Evolutionary conservation across 2,113 vertebrate genomes (phyloP), one percentile per base, ranked within the genome.

Genomic region (Psilopogon haemacephalus): DNA sequence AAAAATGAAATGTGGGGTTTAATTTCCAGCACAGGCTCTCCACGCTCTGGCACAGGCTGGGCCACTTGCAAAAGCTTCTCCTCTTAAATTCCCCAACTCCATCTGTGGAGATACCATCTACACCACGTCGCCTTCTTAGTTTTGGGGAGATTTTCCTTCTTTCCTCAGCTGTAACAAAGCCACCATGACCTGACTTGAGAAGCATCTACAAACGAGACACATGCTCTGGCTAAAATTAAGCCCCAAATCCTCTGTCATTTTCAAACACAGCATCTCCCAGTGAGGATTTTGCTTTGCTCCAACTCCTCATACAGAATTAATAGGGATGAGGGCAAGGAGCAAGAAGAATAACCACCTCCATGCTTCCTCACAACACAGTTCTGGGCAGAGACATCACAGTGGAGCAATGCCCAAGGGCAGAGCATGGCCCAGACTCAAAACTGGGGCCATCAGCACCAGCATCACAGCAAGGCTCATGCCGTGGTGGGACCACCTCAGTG

Each of bases 1-100:
- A 98, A 98, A 99, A 99, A 99, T 98, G 97, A 98, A 98, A 99
- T 98, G 98, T 98, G 98, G 97, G 98, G 98, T 99, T 98, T 98
- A 97, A 98, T 98, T 98, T 97, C 91, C 79, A 83, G 88, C 15
- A 1, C 91, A 94, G 93, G 76, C 90, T 80, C 52, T 54, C 78
- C 3, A 32, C 11, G 84, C 89, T 90, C n/a, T 5, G 18, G 59
- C 23, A 33, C 91, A 86, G 90, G 64, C 23, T 0, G 3, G 80
- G 90, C 40, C 65, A 48, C 52, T 54, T 4, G 5, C 38, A 37
- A 72, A 84, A 93, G 78, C 84, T 60, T 7, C 64, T 67, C 27
- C 30, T 7, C 35, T 92, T 88, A 84, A 93, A 97, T 94, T 92
- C 76, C 35, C 6, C 40, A 79, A 63, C 78, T 84, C 64, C 9